These are phyloP conservation scores for Nomada lathburiana DNA, from an alignment of 2,888 invertebrate species.

Conservation along the genomic window DNA sequence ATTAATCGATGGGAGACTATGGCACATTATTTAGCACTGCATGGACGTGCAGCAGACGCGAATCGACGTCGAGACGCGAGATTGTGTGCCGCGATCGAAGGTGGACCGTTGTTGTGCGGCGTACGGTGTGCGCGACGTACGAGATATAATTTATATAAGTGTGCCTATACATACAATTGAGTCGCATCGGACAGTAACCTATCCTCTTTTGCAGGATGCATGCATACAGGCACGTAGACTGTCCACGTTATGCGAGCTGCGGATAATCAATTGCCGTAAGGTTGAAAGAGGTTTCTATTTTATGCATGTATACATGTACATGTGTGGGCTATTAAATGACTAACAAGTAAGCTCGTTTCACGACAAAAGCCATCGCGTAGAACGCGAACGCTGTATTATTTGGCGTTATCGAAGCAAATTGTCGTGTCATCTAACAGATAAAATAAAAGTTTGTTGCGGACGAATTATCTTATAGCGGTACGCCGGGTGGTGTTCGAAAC, in stretches of 20 bases:
- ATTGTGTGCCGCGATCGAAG: neutral
- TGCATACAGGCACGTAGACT: too few relatives aligned
- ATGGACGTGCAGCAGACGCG: neutral
- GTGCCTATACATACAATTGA: too few relatives aligned
- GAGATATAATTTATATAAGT: too few relatives aligned
- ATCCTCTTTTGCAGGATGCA: too few relatives aligned
- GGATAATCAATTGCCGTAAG: too few relatives aligned
- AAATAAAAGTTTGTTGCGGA: neutral
- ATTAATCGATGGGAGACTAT: slow-evolving; percentile 23
- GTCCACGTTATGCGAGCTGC: too few relatives aligned
- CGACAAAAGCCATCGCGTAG: neutral
- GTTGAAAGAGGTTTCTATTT: too few relatives aligned
- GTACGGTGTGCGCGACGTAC: too few relatives aligned
- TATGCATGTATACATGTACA: too few relatives aligned
- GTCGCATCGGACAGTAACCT: too few relatives aligned
- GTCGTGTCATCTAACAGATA: neutral
- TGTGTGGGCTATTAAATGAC: too few relatives aligned
- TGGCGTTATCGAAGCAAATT: neutral
- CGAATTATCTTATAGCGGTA: slow-evolving; percentile 27
- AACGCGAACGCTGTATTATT: neutral
- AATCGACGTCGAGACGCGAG: neutral
- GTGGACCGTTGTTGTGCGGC: neutral
- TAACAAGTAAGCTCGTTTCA: too few relatives aligned
- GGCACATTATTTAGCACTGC: slow-evolving; percentile 7
- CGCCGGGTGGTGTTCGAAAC: neutral